Percentiles rank a stretch among this genome's conserved stretches.
These are phyloP conservation scores for Phrynocephalus guinanensis DNA, from an alignment of 2,797 vertebrate species.

Conservation along the genomic window DNA sequence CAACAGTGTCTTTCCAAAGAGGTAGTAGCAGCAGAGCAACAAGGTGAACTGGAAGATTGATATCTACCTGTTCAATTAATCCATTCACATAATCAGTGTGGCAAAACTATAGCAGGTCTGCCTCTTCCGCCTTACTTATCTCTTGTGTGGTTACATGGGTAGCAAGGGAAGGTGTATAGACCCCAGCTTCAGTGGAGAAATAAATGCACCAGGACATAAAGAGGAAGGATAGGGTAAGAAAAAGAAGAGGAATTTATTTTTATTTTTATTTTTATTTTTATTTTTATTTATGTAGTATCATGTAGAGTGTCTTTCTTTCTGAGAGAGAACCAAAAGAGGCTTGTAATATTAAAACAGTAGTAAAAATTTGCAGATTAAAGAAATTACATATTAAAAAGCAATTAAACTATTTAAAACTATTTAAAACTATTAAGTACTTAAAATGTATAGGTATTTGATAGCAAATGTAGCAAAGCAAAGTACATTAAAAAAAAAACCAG, in stretches of 20 bases:
- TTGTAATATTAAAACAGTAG: no score
- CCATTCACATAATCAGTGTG: slow-evolving; percentile 64
- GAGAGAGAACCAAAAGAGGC: no score
- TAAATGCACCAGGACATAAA: slow-evolving; percentile 57
- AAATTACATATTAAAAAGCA: no score
- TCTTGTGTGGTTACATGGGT: slow-evolving; percentile 49
- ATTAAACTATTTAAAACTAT: no score
- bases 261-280: no score
- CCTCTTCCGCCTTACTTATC: slow-evolving; percentile 69
- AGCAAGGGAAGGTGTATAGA: slow-evolving; percentile 51
- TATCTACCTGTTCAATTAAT: slow-evolving; percentile 73
- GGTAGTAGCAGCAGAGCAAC: slow-evolving; percentile 8
- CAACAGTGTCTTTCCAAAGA: slow-evolving; percentile 62
- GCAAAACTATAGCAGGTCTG: slow-evolving; percentile 72
- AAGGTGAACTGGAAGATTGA: slow-evolving; percentile 63
- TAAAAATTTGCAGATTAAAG: no score
- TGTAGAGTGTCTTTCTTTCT: no score
- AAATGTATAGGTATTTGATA: no score
- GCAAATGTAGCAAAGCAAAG: no score
- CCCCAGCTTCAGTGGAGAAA: slow-evolving; percentile 57
- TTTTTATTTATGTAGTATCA: no score
- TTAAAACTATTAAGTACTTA: no score
- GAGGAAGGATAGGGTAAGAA: slow-evolving; percentile 44
- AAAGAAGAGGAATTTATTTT: neutral
- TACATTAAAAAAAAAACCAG: no score